Evolutionary conservation across 2,797 vertebrate genomes (phyloP), one percentile per base, ranked within the genome.

Genomic region (Trichosurus vulpecula): DNA sequence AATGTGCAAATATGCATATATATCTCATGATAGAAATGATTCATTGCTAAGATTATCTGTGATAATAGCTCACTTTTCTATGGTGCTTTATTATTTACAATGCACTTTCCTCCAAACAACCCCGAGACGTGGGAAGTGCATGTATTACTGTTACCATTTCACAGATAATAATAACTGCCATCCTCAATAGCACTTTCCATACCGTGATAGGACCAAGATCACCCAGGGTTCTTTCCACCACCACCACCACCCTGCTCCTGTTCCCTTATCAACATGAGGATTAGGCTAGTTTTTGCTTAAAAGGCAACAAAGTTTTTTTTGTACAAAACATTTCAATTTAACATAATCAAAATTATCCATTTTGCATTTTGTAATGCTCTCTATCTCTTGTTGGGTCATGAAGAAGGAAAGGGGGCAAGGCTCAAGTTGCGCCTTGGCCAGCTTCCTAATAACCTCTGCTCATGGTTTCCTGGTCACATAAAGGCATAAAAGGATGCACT

Each of bases 1-100:
- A 4, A 11, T 6, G 16, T 54, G 9, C 9, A 58, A 4, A 19
- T 90, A 54, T 81, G 66, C 90, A 16, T 27, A 91, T 92, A 35
- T 93, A 53, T 90, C 90, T 91, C 61, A 58, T 3, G 91, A 51
- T 90, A 51, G 95, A 93, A 96, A 74, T 1, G 61, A 31, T 54
- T 81, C 54, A n/a, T 31, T 90, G 10, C 14, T 52, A 5, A 53
- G 31, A 90, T 90, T 31, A 90, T 53, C 52, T 47, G 22, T 47
- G 74, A 81, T 47, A 81, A 27, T 10, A 81, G 74, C n/a, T 47
- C n/a, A 25, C 9, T 47, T 47, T 81, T 47, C 35, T 19, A n/a
- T 66, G 14, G 35, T 41, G 6, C n/a, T 22, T 74, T 74, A 74
- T 74, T 41, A n/a, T 41, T 74, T 74, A 74, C n/a, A n/a, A 66